Base-by-base conservation (phyloP, 2,113 vertebrate species). In the rabbit (Oryctolagus cuniculus) region DNA sequence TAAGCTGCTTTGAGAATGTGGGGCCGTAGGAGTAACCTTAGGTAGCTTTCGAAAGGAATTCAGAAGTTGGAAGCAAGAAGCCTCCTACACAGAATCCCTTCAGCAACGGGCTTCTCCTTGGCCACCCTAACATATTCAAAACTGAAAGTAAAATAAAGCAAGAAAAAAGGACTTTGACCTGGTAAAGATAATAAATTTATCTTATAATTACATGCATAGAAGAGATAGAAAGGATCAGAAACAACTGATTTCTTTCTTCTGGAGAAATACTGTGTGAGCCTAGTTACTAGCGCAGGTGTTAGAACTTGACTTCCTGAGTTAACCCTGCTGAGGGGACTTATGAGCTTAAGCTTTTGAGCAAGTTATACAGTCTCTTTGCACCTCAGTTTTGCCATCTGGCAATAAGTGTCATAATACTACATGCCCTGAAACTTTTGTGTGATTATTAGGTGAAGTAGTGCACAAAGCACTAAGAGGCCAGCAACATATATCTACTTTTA, bases 61-160 rank as follows among this genome's bases (percentile, higher is more conserved):
- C 24, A 38, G 31, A 70, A 77, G 66, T 63, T 24, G n/a, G 21
- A 17, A 81, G n/a, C 84, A 55, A 90, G 69, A 92, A 0, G 15
- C 2, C 19, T 34, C 63, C 7, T 31, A 19, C 24, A 44, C 7
- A 3, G 44, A 25, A 44, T 17, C 11, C 19, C 29, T 24, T 74
- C 21, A 3, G 27, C 9, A 27, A 27, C 38, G 38, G 2, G 2
- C 4, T 70, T 88, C 66, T 79, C 38, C 67, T 79, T 31, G 5
- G 13, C 29, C 49, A 69, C 34, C 1, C 29, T 12, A 13, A 64
- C 67, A 10, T 69, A 22, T 63, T 96, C 44, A 75, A 92, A 89
- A 91, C 27, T 8, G 74, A 93, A 94, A 91, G 61, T 29, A 49
- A 93, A 87, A 34, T 36, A 70, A 51, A 44, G 34, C n/a, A 66